A percentile compares a stretch with the other conserved stretches of the same genome.
These are phyloP conservation scores for Eristalinus aeneus DNA, from an alignment of 2,888 invertebrate genomes.

Conservation along the genomic window DNA sequence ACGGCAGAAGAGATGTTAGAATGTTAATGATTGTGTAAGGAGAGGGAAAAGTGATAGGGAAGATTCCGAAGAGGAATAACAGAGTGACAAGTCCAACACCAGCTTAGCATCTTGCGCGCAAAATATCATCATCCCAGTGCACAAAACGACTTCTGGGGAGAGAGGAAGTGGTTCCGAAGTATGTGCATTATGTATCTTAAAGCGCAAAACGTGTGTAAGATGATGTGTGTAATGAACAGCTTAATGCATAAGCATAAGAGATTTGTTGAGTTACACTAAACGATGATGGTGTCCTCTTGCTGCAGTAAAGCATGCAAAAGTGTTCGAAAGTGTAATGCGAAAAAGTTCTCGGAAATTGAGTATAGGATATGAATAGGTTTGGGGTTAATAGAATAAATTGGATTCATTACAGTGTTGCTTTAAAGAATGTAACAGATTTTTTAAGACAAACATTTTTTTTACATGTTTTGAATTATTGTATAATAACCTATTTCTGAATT, in stretches of 20 bases:
- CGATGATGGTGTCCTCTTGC: constrained; percentile 55
- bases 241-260: constrained; percentile 60
- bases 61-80: neutral
- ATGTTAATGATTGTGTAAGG: neutral
- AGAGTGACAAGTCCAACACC: neutral
- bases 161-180: constrained; percentile 35
- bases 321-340: constrained; percentile 37
- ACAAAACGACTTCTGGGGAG: constrained; percentile 5
- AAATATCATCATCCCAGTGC: constrained; percentile 48
- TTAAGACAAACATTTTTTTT: too few species aligned
- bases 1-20: neutral
- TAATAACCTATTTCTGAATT: too few species aligned
- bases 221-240: constrained; percentile 65
- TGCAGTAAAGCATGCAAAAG: constrained; percentile 43
- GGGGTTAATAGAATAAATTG: constrained; percentile 18
- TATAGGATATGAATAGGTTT: constrained; percentile 3
- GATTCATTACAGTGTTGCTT: neutral
- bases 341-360: constrained; percentile 16
- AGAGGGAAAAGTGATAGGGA: neutral
- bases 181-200: constrained; percentile 37
- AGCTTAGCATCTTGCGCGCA: constrained; percentile 35
- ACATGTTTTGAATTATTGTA: too few species aligned
- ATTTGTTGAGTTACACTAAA: constrained; percentile 62
- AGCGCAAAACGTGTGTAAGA: constrained; percentile 63
- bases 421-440: neutral